These are phyloP conservation scores for Tachypleus tridentatus DNA, from an alignment of 1,140 invertebrate species.

Conservation along the genomic window DNA sequence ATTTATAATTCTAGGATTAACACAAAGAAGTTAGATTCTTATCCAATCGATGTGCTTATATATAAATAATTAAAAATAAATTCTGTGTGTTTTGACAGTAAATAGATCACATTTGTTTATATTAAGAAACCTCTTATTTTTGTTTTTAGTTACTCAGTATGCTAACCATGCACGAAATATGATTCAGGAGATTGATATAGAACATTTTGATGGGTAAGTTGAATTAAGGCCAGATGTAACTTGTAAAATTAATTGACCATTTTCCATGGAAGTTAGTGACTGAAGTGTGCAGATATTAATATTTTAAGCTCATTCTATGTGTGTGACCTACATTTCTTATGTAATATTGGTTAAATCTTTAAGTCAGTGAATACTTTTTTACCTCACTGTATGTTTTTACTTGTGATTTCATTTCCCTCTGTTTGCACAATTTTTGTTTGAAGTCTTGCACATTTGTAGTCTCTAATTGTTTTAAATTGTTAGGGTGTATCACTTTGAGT, in stretches of 20 bases:
- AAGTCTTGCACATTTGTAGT: no score
- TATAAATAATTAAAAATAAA: background rate
- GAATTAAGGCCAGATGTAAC: background rate
- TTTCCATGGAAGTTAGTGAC: background rate
- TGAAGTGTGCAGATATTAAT: background rate
- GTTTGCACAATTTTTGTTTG: no score
- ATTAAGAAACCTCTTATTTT: background rate
- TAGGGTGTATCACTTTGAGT: no score
- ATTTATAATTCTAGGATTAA: background rate
- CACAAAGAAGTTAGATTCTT: background rate
- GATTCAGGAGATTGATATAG: constrained; percentile 32
- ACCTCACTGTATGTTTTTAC: background rate
- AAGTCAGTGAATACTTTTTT: background rate
- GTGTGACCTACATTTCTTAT: background rate
- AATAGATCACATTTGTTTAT: background rate
- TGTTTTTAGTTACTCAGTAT: constrained; percentile 43
- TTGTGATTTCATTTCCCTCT: no score
- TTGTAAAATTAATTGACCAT: constrained; percentile 1
- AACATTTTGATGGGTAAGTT: constrained; percentile 33
- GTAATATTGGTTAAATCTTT: constrained; percentile 1
- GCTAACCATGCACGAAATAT: constrained; percentile 64
- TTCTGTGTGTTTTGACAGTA: background rate
- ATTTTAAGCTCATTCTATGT: background rate
- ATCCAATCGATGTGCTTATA: background rate
- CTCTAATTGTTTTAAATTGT: no score